Evolutionary conservation across 2,888 invertebrate species (phyloP), one percentile per base, ranked within the genome.

Genomic region (Chloroclysta siterata): DNA sequence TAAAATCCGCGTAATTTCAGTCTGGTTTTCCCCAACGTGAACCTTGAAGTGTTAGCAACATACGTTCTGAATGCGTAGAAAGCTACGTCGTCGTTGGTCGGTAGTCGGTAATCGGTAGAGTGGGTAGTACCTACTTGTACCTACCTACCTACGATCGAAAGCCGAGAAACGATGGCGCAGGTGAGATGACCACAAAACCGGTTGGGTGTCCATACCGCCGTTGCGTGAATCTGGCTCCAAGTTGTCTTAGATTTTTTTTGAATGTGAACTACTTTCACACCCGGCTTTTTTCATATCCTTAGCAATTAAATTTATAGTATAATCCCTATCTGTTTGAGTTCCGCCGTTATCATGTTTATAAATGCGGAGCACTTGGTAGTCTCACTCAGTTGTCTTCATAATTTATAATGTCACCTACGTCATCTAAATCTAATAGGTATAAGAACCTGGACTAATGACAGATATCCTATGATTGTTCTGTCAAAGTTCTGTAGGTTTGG

Each of bases 151-250:
- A 55, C 60, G 56, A 53, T 65, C 53, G 65, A 65, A 65, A 65
- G 65, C 60, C 53, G 60, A 60, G 73, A 74, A 76, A 72, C 68
- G 55, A 51, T 53, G 70, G 70, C 73, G 78, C 81, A 77, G 80
- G 80, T 83, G 81, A 83, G 82, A 82, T 84, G 82, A 82, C 82
- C 83, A 83, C 75, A 85, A 87, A 90, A 90, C 89, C 89, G 90
- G 90, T 90, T 83, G 78, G 62, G 74, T 78, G 77, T 80, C 78
- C 81, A 75, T 77, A 79, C 79, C 80, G 73, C 74, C 77, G 41
- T 17, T 74, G 73, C 76, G 55, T 62, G 65, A 64, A 60, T 59
- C 59, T 53, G 62, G 47, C 53, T 60, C 61, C 55, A 58, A 53
- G 60, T 39, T 67, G 63, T 68, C 63, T 60, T 61, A 60, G 42